Evolutionary conservation across 2,113 vertebrate species (phyloP), one percentile per base, ranked within the genome.

Genomic region (Strix uralensis): DNA sequence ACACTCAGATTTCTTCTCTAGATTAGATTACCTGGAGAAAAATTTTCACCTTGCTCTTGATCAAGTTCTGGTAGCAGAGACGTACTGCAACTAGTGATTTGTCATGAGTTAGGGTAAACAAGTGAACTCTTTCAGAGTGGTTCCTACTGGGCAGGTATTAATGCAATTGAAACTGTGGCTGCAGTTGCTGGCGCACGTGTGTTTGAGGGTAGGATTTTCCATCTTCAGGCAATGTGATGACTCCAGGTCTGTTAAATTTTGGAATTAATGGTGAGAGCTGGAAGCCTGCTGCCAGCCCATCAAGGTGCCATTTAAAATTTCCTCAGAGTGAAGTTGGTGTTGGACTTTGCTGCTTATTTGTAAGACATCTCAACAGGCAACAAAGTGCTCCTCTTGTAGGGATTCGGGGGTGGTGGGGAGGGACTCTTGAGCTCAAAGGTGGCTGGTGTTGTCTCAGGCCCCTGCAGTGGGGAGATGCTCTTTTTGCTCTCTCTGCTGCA

Each of bases 171-270:
- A 77, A 65, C 36, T 12, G 10, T 1, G 5, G 22, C 46, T n/a
- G 49, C 44, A 49, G 0, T 47, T 51, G 36, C 49, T 92, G 66
- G 8, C 2, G 8, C 2, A 3, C 0, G 0, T 84, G 25, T 6
- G 0, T 65, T 73, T 86, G 52, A 69, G 44, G 19, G 66, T 52
- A 46, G 46, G 30, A n/a, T 75, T 52, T 63, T 11, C 57, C 4
- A 1, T 81, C 36, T 61, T 80, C 22, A 21, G 78, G 40, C 54
- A 49, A 1, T 27, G 14, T 6, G 34, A 61, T 52, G 47, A n/a
- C 17, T 49, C 54, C 21, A n/a, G 29, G 36, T 57, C 44, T 63
- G 34, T 62, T 78, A 47, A 36, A 36, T 55, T 94, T 49, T 58
- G 40, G 58, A 75, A 38, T 86, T 74, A 47, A 11, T 3, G 3